A percentile compares a stretch with the other conserved stretches of the same genome.
These are phyloP conservation scores for Phortica variegata DNA, from an alignment of 1,140 invertebrate genomes.

Conservation along the genomic window DNA sequence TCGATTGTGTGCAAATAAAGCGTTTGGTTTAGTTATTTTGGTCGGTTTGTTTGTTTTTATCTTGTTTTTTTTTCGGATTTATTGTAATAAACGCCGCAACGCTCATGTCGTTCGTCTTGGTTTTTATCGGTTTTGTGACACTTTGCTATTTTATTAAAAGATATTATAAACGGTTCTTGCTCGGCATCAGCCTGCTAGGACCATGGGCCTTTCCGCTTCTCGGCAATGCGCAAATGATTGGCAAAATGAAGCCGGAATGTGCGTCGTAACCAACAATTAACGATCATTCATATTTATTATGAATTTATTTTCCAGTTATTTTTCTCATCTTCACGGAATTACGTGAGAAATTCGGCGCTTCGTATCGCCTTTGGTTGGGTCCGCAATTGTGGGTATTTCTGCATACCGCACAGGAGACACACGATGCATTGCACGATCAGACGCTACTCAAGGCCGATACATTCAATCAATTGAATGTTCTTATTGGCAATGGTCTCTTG, in stretches of 20 bases:
- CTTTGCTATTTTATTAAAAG: no score
- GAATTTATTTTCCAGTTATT: conserved; percentile 22
- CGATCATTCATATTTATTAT: no score
- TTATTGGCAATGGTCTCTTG: conserved; percentile 44
- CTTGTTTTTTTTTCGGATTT: no score
- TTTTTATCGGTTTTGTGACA: no score
- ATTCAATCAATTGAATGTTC: conserved; percentile 34
- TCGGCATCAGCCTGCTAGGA: conserved; percentile 30
- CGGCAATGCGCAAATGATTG: conserved; percentile 48
- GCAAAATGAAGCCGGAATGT: conserved; percentile 46
- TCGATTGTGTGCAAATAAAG: no score
- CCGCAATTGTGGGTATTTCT: conserved; percentile 48
- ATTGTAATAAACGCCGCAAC: no score
- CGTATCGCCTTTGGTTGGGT: conserved; percentile 46
- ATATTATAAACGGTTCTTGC: no score
- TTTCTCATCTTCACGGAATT: conserved; percentile 37
- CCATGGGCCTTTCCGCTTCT: conserved; percentile 43
- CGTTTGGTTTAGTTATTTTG: no score
- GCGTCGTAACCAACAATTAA: conserved; percentile 26
- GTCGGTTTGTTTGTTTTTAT: no score
- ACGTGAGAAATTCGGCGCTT: conserved; percentile 28
- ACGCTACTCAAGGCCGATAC: conserved; percentile 33
- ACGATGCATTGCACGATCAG: conserved; percentile 36
- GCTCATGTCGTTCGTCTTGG: no score
- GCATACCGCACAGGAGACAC: conserved; percentile 40